Conservation (phyloP, 2,113 vertebrate genomes). For the Oophaga pumilio region DNA sequence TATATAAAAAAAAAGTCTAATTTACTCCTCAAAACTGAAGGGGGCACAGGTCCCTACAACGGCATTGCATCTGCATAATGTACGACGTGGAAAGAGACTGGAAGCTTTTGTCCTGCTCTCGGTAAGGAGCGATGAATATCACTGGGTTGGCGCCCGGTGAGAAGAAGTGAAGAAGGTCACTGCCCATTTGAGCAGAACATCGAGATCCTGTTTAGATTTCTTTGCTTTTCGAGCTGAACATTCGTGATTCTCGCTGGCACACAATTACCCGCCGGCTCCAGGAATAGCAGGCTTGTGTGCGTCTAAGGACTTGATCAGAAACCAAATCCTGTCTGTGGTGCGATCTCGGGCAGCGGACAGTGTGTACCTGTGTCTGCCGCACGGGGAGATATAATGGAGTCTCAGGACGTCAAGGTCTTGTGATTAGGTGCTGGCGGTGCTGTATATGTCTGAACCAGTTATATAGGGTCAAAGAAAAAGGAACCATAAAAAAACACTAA, state of each 20-base stretch:
- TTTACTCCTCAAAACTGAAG: background rate
- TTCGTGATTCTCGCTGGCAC: slow-evolving; percentile 8
- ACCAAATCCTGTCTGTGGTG: background rate
- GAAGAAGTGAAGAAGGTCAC: background rate
- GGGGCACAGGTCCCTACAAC: background rate
- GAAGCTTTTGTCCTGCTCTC: background rate
- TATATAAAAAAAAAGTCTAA: background rate
- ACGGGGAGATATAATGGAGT: background rate
- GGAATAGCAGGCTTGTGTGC: slow-evolving; percentile 1
- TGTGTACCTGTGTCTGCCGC: background rate
- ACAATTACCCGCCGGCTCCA: background rate
- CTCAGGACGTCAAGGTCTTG: background rate
- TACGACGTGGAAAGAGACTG: background rate
- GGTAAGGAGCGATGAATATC: background rate
- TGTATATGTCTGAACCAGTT: slow-evolving; percentile 16
- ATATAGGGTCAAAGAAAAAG: background rate
- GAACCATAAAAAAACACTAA: background rate
- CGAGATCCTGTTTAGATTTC: slow-evolving; percentile 37
- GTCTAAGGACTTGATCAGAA: background rate
- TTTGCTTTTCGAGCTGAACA: background rate
- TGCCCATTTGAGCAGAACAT: slow-evolving; percentile 11
- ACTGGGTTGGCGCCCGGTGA: background rate
- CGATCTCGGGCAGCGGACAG: background rate
- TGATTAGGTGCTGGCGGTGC: slow-evolving; percentile 15
- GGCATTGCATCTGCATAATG: background rate